These are phyloP conservation scores for Patella vulgata DNA, from an alignment of 1,140 invertebrate genomes.

Conservation along the genomic window DNA sequence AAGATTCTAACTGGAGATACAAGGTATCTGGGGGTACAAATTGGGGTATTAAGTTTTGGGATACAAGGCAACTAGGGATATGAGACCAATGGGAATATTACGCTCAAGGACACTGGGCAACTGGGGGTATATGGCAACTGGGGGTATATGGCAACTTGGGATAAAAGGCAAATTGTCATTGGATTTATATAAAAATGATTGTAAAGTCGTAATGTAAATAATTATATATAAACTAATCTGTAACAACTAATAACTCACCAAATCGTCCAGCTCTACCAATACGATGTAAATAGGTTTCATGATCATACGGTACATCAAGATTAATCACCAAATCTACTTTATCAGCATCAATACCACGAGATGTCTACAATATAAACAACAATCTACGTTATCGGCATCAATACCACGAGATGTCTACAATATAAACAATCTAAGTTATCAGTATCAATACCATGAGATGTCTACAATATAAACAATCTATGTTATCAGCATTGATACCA, in stretches of 20 bases:
- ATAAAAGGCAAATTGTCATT: too few relatives aligned
- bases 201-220: too few relatives aligned
- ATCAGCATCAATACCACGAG: constrained; percentile 86
- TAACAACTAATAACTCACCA: constrained; percentile 60
- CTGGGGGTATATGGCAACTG: too few relatives aligned
- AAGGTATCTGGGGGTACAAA: too few relatives aligned
- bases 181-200: too few relatives aligned
- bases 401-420: constrained; percentile 76
- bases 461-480: constrained; percentile 52
- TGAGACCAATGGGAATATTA: too few relatives aligned
- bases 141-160: too few relatives aligned
- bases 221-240: too few relatives aligned
- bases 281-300: constrained; percentile 92
- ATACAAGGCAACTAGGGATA: too few relatives aligned
- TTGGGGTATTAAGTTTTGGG: too few relatives aligned
- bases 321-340: constrained; percentile 95
- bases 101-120: too few relatives aligned
- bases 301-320: constrained; percentile 84
- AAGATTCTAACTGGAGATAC: too few relatives aligned
- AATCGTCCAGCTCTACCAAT: constrained; percentile 93
- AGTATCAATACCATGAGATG: constrained; percentile 84
- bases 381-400: constrained; percentile 90
- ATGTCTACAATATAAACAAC: constrained; percentile 59
- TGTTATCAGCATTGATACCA: background rate
- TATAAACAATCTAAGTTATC: constrained; percentile 80